Conservation (phyloP, 2,888 invertebrate genomes). For the Tipula confusa region DNA sequence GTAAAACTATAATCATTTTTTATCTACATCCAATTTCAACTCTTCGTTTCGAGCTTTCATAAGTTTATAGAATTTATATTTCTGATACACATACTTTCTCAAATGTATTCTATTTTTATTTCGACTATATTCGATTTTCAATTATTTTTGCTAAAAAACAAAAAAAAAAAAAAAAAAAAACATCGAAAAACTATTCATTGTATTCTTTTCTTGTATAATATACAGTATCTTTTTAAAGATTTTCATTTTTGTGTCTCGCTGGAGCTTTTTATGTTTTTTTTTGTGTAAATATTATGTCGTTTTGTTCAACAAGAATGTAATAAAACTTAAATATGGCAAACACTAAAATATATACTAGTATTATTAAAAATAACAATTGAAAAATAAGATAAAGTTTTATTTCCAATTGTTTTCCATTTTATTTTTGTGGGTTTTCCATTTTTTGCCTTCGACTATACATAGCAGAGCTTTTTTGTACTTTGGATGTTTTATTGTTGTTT, state of each 20-base stretch:
- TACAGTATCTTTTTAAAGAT: not conserved
- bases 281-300: not conserved
- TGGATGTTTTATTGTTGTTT: not conserved
- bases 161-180: too few relatives aligned
- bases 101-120: not conserved
- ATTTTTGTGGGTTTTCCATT: not conserved
- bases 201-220: not conserved
- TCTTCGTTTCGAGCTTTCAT: not conserved
- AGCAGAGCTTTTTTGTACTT: not conserved
- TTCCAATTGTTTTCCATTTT: not conserved
- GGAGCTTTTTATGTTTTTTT: not conserved
- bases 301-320: not conserved
- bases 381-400: constrained; percentile 14
- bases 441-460: not conserved
- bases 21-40: not conserved
- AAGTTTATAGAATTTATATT: not conserved
- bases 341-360: not conserved
- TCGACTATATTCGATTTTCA: not conserved
- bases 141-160: not conserved
- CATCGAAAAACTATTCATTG: too few relatives aligned
- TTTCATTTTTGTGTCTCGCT: not conserved
- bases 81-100: not conserved
- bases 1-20: not conserved
- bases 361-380: not conserved
- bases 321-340: constrained; percentile 15